Base-by-base conservation (phyloP, 2,888 invertebrate species). In the Meandrusa payeni region DNA sequence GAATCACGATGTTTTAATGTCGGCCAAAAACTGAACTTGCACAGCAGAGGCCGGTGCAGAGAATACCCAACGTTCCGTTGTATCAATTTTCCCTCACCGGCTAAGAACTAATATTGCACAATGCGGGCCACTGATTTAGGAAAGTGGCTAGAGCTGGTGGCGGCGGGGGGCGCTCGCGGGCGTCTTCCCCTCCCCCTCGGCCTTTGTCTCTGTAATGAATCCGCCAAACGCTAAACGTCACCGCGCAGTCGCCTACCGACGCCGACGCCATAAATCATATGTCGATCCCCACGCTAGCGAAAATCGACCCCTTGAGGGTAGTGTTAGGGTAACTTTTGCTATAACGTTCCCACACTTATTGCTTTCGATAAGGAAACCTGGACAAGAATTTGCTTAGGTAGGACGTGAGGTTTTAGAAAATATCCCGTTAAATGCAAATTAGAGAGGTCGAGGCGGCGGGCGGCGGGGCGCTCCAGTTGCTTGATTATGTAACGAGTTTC, bases 171-270 rank as follows among this genome's bases (percentile, higher is more conserved):
- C 59, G 61, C 65, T 68, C 62, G 64, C 54, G 57, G 61, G 46
- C 61, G 54, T 56, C 56, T 41, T 27, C 39, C 41, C 51, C 28
- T 37, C 41, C 36, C 59, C 59, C 52, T 42, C 38, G 46, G 31
- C 50, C 69, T 85, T 83, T 86, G 85, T 85, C 80, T 85, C 80
- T 72, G 82, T 81, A 83, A 87, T 86, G 83, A 86, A 86, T 82
- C 86, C 82, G 71, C 74, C 81, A 83, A 82, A 85, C 80, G 76
- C 69, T 75, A 79, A 76, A 75, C 77, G 71, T 76, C 80, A 79
- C 66, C 69, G 83, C 81, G 79, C 80, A 79, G 72, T 61, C 78
- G 74, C 79, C 67, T 62, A 52, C 55, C 58, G 52, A 47, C 45
- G 56, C 69, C 68, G 55, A 69, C 62, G 64, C 65, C 74, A 71